Evolutionary conservation across 2,888 invertebrate genomes (phyloP).

Genomic region (Agrochola circellaris): DNA sequence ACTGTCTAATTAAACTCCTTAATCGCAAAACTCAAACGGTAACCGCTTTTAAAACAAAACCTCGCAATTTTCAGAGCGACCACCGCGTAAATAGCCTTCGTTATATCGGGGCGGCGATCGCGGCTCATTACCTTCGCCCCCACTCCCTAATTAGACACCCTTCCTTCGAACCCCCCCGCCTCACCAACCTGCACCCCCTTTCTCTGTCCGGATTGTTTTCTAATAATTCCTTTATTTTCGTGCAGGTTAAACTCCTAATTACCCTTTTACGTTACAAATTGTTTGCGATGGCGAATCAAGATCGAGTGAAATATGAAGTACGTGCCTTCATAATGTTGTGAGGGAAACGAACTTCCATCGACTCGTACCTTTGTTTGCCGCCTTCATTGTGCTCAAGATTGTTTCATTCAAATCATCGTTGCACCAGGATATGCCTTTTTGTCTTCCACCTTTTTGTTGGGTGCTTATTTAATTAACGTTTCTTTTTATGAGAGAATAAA

Average conservation of each 20-base stretch:
- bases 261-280: conserved; percentile 79
- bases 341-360: conserved; percentile 43
- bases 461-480: conserved; percentile 57
- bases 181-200: conserved; percentile 63
- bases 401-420: conserved; percentile 41
- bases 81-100: conserved; percentile 89
- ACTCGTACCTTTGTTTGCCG: conserved; percentile 27
- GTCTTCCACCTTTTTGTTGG: conserved; percentile 42
- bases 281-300: conserved; percentile 68
- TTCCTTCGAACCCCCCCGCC: conserved; percentile 72
- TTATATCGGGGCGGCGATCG: conserved; percentile 90
- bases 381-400: conserved; percentile 39
- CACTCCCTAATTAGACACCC: conserved; percentile 88
- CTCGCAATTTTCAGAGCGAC: conserved; percentile 89
- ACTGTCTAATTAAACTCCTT: conserved; percentile 90
- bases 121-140: conserved; percentile 90
- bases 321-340: conserved; percentile 57
- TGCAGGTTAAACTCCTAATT: conserved; percentile 84
- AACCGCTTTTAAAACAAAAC: conserved; percentile 90
- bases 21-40: conserved; percentile 91
- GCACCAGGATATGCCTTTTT: conserved; percentile 53
- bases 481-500: conserved; percentile 53
- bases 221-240: conserved; percentile 89
- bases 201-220: conserved; percentile 86
- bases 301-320: conserved; percentile 67